phyloP scores from a whole-genome alignment of 1,140 invertebrate genomes.

The Conopomorpha cramerella region DNA sequence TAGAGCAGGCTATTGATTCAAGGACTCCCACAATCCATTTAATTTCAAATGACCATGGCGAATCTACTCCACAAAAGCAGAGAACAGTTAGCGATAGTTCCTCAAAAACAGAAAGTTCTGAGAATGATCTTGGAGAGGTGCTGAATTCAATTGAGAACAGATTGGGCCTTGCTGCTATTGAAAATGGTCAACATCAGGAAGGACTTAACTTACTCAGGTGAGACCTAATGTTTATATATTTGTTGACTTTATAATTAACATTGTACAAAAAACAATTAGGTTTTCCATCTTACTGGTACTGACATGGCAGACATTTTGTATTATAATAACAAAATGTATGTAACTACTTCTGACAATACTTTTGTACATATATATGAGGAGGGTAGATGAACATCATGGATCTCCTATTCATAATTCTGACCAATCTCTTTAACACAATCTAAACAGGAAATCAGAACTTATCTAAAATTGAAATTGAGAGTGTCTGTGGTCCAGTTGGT shows the following conservation, averaged over 20 bases:
- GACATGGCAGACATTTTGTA: too few species aligned
- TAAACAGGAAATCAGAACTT: too few species aligned
- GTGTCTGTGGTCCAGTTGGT: too few species aligned
- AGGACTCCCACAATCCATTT: conserved; percentile 26
- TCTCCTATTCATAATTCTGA: too few species aligned
- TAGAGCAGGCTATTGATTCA: conserved; percentile 14
- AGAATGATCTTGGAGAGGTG: conserved; percentile 37
- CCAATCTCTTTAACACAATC: too few species aligned
- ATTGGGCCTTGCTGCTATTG: conserved; percentile 47
- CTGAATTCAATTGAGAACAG: conserved; percentile 56
- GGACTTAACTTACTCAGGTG: conserved; percentile 49
- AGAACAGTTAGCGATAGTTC: conserved; percentile 8
- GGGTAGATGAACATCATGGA: too few species aligned
- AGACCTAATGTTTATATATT: not conserved
- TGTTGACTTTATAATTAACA: not conserved
- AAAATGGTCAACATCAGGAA: conserved; percentile 48
- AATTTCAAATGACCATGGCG: conserved; percentile 33
- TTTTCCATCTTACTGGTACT: too few species aligned
- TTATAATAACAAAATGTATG: too few species aligned
- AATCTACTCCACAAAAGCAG: conserved; percentile 9
- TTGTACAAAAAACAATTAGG: too few species aligned
- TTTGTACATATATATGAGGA: too few species aligned
- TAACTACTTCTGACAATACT: too few species aligned
- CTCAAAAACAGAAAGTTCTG: conserved; percentile 14
- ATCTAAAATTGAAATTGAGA: too few species aligned